Base-by-base conservation (phyloP, 64 coral and sea anemone species). In the Porites lutea region DNA sequence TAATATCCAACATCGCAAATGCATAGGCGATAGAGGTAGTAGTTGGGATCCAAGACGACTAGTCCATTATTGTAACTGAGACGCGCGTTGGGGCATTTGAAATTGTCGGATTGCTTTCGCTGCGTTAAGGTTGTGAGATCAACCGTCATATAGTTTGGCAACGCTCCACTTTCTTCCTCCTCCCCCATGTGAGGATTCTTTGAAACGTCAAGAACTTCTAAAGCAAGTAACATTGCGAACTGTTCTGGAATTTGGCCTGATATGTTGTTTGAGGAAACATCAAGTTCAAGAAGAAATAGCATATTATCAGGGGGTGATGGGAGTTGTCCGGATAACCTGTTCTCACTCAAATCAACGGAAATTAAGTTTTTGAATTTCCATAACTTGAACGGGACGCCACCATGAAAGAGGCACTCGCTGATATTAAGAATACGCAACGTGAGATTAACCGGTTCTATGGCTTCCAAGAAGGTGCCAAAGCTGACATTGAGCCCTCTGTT, bases 1-100 rank as follows among this genome's bases (percentile, higher is more conserved):
- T 92, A 92, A 19, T 85, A 92, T 15, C 90, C 90, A 76, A 75
- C 19, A 65, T 92, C 71, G 19, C 90, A 92, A 60, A 92, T 44
- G 48, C 90, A 92, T 47, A 92, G 63, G 65, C 55, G 71, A 13
- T 76, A 92, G 23, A 50, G 11, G 46, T 92, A 92, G 52, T 85
- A 92, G 9, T 12, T 19, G 37, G 80, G 90, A 51, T 92, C 90
- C 14, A 92, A 74, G 50, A 43, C 65, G 49, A 92, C 80, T 13
- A 85, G 69, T 16, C 79, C 80, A 52, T 92, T 74, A 57, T 92
- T 85, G 53, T 61, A 84, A 16, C 50, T 92, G 52, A 92, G 90
- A 53, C 90, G 79, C 3, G 44, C 69, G 44, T 92, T 83, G 59
- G 90, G 90, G 62, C 90, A 92, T 51, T 75, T 92, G 55, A 92